phyloP scores from a whole-genome alignment of 2,888 invertebrate species.

The Lasioglossum oenotherae region DNA sequence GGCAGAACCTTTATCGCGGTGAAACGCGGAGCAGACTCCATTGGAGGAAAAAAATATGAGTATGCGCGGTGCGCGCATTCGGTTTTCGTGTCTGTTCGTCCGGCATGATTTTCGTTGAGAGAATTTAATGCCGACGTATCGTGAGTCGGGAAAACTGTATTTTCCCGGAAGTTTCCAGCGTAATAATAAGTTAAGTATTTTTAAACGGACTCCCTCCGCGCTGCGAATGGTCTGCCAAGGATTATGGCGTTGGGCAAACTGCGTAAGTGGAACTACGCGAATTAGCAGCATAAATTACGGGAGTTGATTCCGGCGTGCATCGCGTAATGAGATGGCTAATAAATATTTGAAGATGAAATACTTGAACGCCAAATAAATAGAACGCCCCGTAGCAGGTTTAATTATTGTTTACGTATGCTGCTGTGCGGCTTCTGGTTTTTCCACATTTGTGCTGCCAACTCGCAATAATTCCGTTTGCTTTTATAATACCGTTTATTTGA shows the following conservation, averaged over 20 bases:
- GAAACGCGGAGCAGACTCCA: not conserved
- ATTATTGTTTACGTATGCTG: conserved; percentile 18
- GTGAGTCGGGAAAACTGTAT: not conserved
- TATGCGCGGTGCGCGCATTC: not conserved
- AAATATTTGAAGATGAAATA: conserved; percentile 48
- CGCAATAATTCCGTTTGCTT: not conserved
- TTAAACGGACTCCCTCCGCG: conserved; percentile 13
- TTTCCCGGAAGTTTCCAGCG: conserved; percentile 18
- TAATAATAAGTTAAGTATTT: conserved; percentile 48
- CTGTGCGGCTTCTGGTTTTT: not conserved
- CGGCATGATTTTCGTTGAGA: conserved; percentile 5
- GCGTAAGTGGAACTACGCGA: not conserved
- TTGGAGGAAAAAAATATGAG: not conserved
- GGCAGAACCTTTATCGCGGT: conserved; percentile 3
- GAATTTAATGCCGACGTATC: conserved; percentile 24
- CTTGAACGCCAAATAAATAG: conserved; percentile 28
- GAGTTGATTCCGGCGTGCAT: conserved; percentile 9
- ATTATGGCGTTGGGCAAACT: conserved; percentile 15
- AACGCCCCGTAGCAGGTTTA: conserved; percentile 16
- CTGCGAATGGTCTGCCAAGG: conserved; percentile 1
- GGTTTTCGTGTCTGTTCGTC: conserved; percentile 5
- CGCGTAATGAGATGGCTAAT: conserved; percentile 35
- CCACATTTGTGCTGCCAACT: not conserved
- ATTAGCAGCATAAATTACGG: conserved; percentile 35
- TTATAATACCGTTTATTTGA: not conserved